Percentiles rank a stretch among this genome's conserved stretches.
phyloP scores from a whole-genome alignment of 2,888 invertebrate species.

The Lycaena phlaeas region DNA sequence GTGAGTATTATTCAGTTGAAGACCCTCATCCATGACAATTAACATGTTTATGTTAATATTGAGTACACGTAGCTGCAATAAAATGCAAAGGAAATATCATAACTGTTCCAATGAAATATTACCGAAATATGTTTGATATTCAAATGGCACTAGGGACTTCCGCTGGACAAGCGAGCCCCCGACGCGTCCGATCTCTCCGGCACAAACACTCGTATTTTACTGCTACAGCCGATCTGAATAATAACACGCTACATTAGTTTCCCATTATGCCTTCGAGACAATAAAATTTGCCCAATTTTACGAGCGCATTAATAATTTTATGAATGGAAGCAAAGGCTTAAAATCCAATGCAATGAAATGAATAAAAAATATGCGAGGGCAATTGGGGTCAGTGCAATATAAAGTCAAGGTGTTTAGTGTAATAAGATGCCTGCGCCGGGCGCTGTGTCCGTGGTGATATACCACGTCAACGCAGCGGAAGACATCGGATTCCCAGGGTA shows the following conservation, averaged over 20 bases:
- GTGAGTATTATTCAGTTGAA: too few species aligned
- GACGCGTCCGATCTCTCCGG: conserved; percentile 34
- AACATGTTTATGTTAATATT: conserved; percentile 48
- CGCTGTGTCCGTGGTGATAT: conserved; percentile 26
- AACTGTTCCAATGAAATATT: conserved; percentile 66
- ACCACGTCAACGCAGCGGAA: conserved; percentile 41
- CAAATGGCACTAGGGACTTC: conserved; percentile 63
- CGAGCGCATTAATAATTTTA: conserved; percentile 73
- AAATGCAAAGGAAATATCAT: conserved; percentile 63
- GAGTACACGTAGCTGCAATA: conserved; percentile 44
- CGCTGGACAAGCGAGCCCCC: conserved; percentile 44
- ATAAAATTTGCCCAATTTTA: conserved; percentile 74
- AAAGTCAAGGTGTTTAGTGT: conserved; percentile 47
- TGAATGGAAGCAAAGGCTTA: conserved; percentile 69
- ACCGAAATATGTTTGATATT: conserved; percentile 66
- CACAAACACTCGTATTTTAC: conserved; percentile 66
- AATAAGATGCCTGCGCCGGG: conserved; percentile 28
- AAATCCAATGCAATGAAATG: conserved; percentile 57
- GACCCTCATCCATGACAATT: conserved; percentile 16
- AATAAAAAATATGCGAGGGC: conserved; percentile 54
- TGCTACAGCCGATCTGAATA: conserved; percentile 69
- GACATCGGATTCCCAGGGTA: conserved; percentile 63
- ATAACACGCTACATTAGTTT: conserved; percentile 74
- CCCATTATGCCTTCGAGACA: conserved; percentile 72
- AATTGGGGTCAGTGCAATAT: conserved; percentile 48